Evolutionary conservation across 1,140 invertebrate genomes (phyloP).

Genomic region (Sitobion miscanthi): DNA sequence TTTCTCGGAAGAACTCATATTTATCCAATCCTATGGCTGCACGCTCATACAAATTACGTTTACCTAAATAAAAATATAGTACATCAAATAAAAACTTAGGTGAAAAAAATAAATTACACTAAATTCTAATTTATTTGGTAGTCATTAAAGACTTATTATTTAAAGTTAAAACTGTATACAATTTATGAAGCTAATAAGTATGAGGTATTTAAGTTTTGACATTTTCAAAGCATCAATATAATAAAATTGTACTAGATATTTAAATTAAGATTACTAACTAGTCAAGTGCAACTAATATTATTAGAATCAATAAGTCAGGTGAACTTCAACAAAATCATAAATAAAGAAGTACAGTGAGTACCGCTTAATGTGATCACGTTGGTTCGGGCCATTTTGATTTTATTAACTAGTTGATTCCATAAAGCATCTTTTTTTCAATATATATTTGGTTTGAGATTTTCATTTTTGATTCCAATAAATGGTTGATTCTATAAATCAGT

Average conservation of each 20-base stretch:
- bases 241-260: background rate
- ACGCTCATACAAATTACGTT: slow-evolving; percentile 36
- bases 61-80: slow-evolving; percentile 29
- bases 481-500: too few species aligned
- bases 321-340: background rate
- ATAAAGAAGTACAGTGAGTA: background rate
- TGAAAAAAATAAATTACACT: background rate
- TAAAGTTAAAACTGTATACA: background rate
- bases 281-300: background rate
- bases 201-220: too few species aligned
- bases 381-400: too few species aligned
- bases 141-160: background rate
- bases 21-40: slow-evolving; percentile 45
- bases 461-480: too few species aligned
- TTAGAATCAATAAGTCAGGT: background rate
- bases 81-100: background rate
- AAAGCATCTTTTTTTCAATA: too few species aligned
- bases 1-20: slow-evolving; percentile 35
- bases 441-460: too few species aligned
- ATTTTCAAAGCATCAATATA: background rate
- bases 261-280: background rate
- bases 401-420: too few species aligned
- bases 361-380: too few species aligned
- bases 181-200: too few species aligned
- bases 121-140: background rate